Conservation (phyloP, 2,113 vertebrate genomes). For the Mola mola region DNA sequence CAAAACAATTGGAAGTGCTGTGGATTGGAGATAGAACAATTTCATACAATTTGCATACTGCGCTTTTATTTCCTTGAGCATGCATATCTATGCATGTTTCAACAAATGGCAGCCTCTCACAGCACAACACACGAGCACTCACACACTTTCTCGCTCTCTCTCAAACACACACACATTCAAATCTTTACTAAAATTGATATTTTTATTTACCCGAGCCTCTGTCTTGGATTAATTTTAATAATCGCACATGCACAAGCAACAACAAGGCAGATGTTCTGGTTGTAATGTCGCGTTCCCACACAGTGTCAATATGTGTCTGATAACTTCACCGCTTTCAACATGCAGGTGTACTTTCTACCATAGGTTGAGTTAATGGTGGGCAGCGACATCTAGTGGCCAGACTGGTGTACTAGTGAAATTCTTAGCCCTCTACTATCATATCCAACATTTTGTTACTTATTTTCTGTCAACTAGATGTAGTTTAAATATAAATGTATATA, state of each 20-base stretch:
- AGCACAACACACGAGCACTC: too few relatives aligned
- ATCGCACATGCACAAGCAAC: conserved; percentile 37
- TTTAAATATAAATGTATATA: too few relatives aligned
- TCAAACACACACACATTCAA: too few relatives aligned
- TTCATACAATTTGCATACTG: conserved; percentile 5
- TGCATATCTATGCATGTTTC: neutral
- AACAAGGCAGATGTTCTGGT: conserved; percentile 27
- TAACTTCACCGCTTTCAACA: neutral
- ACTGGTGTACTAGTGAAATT: neutral
- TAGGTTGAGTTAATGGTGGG: conserved; percentile 15
- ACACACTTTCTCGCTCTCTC: too few relatives aligned
- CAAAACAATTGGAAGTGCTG: conserved; percentile 31
- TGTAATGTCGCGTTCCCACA: conserved; percentile 22
- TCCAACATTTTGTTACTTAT: too few relatives aligned
- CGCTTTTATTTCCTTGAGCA: neutral
- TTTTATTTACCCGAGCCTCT: too few relatives aligned
- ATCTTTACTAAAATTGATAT: too few relatives aligned
- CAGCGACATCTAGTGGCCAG: conserved; percentile 60
- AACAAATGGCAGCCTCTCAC: too few relatives aligned
- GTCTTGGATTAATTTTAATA: conserved; percentile 30
- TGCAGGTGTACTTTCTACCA: conserved; percentile 23
- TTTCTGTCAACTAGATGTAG: too few relatives aligned
- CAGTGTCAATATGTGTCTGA: conserved; percentile 1
- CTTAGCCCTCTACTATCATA: too few relatives aligned
- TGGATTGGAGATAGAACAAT: conserved; percentile 12